Conservation (phyloP, 2,113 vertebrate genomes). For the Neotoma lepida region DNA sequence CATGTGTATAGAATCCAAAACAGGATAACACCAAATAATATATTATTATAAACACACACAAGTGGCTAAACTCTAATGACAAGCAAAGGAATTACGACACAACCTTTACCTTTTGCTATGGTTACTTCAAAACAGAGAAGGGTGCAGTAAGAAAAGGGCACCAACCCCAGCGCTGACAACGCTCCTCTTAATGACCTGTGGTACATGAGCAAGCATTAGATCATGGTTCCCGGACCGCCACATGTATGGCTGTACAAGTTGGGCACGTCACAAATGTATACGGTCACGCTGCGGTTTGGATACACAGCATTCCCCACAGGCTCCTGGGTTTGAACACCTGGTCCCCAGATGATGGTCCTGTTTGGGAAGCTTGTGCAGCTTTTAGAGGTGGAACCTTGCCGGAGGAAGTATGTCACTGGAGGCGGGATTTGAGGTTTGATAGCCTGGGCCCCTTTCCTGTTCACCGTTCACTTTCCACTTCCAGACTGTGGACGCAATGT, state of each 20-base stretch:
- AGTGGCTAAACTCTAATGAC: not conserved
- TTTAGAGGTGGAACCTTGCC: not conserved
- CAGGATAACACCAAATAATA: not conserved
- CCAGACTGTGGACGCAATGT: not conserved
- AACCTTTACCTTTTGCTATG: not conserved
- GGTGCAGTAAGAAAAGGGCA: not conserved
- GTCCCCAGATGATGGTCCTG: not conserved
- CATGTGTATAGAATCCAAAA: not conserved
- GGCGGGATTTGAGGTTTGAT: not conserved
- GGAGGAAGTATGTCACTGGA: not conserved
- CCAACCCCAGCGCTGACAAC: rapidly evolving
- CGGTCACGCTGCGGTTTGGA: not conserved
- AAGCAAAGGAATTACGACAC: not conserved
- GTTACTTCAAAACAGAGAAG: not conserved
- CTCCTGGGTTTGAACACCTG: not conserved
- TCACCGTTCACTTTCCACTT: not conserved
- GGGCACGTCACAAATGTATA: not conserved
- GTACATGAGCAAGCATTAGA: not conserved
- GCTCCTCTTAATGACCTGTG: rapidly evolving
- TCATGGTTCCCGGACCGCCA: too few species aligned
- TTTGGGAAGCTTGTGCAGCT: not conserved
- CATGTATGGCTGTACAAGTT: not conserved
- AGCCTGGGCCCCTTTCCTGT: too few species aligned
- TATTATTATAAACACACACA: not conserved
- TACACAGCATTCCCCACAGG: not conserved